phyloP scores from a whole-genome alignment of 2,797 vertebrate species.

The Pangasius larnaudii region DNA sequence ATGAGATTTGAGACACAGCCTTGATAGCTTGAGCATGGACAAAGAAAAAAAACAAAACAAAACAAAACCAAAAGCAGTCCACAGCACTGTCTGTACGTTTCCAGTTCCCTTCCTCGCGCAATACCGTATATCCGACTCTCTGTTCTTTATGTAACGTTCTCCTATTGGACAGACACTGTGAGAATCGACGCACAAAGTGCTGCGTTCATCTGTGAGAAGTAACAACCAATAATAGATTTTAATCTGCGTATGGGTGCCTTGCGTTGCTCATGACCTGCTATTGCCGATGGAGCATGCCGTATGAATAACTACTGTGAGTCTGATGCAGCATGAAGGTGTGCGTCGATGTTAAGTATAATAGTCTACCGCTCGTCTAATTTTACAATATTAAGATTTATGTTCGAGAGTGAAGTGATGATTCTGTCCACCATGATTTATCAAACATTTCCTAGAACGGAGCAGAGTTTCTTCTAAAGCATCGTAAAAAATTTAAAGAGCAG shows the following conservation, averaged over 20 bases:
- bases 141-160: neutral
- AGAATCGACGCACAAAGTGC: conserved; percentile 1
- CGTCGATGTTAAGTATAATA: neutral
- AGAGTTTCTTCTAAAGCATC: neutral
- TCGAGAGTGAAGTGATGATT: neutral
- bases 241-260: neutral
- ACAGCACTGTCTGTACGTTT: neutral
- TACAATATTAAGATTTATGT: neutral
- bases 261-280: neutral
- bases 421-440: neutral
- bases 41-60: too few relatives aligned
- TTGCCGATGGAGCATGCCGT: neutral
- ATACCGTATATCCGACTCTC: neutral
- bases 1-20: neutral
- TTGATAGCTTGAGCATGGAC: neutral
- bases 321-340: neutral
- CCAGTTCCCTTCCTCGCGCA: neutral
- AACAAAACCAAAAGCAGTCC: neutral
- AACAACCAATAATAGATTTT: neutral
- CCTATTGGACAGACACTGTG: conserved; percentile 1
- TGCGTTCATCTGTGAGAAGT: neutral
- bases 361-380: neutral
- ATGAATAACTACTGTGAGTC: neutral
- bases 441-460: neutral
- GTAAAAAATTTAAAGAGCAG: neutral